Conservation (phyloP, 2,113 vertebrate species). For the Corythoichthys intestinalis region DNA sequence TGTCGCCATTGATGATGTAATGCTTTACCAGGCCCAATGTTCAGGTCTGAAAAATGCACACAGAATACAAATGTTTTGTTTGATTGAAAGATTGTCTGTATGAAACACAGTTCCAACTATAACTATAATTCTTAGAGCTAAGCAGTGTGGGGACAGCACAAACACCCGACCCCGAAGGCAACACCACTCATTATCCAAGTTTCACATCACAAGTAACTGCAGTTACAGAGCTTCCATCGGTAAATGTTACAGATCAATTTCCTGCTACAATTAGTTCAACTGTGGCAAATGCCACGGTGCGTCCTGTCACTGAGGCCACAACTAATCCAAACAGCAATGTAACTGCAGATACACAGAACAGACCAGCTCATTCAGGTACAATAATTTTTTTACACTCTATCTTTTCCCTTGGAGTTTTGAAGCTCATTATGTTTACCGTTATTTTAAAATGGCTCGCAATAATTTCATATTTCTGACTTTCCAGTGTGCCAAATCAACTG, state of each 20-base stretch:
- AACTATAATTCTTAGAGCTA: slow-evolving; percentile 11
- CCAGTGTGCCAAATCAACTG: slow-evolving; percentile 37
- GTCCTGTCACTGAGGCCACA: neutral
- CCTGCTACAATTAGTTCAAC: neutral
- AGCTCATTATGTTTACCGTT: neutral
- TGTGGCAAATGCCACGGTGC: neutral
- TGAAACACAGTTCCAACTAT: neutral
- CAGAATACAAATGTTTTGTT: neutral
- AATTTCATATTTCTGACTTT: neutral
- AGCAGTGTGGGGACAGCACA: neutral
- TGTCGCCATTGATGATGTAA: slow-evolving; percentile 74
- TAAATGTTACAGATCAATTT: slow-evolving; percentile 2
- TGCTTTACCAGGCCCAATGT: slow-evolving; percentile 61
- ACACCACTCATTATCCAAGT: neutral
- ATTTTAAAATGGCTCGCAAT: neutral
- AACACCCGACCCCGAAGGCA: neutral
- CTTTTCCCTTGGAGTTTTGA: neutral
- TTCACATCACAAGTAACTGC: slow-evolving; percentile 6
- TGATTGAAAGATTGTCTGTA: neutral
- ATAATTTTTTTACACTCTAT: neutral
- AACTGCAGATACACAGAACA: neutral
- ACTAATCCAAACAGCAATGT: neutral
- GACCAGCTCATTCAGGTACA: slow-evolving; percentile 17
- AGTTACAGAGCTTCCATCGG: neutral
- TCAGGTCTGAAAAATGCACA: slow-evolving; percentile 42